Percentiles rank a stretch among this genome's conserved stretches.
phyloP scores from a whole-genome alignment of 2,113 vertebrate genomes.

The Cololabis saira region DNA sequence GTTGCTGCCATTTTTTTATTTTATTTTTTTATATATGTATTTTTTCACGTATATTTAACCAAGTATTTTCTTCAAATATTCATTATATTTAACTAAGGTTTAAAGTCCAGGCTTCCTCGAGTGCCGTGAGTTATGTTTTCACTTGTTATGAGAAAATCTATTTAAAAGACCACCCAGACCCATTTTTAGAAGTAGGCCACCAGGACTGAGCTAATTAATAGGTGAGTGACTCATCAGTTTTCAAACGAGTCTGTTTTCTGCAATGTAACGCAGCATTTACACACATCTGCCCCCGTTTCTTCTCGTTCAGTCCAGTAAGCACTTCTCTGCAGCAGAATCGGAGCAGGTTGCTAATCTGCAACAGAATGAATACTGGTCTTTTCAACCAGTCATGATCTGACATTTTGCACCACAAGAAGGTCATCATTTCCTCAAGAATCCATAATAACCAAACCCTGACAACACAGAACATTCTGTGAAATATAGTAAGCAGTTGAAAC shows the following conservation, averaged over 20 bases:
- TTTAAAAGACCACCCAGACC: constrained; percentile 20
- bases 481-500: constrained; percentile 5
- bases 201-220: constrained; percentile 26
- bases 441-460: constrained; percentile 4
- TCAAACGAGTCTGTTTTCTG: constrained; percentile 2
- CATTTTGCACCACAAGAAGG: constrained; percentile 28
- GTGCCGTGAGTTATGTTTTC: constrained; percentile 9
- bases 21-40: too few species aligned
- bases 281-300: neutral
- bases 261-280: constrained; percentile 3
- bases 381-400: constrained; percentile 29
- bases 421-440: constrained; percentile 25
- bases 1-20: too few species aligned
- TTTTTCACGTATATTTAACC: too few species aligned
- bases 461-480: neutral
- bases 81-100: constrained; percentile 10
- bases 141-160: constrained; percentile 32
- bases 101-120: constrained; percentile 9
- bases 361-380: constrained; percentile 10
- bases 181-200: constrained; percentile 15
- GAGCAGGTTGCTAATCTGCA: constrained; percentile 34
- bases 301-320: neutral
- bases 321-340: neutral
- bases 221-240: constrained; percentile 10
- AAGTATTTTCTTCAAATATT: too few species aligned